Base-by-base conservation (phyloP, 2,113 vertebrate species). In the Clarias magur region DNA sequence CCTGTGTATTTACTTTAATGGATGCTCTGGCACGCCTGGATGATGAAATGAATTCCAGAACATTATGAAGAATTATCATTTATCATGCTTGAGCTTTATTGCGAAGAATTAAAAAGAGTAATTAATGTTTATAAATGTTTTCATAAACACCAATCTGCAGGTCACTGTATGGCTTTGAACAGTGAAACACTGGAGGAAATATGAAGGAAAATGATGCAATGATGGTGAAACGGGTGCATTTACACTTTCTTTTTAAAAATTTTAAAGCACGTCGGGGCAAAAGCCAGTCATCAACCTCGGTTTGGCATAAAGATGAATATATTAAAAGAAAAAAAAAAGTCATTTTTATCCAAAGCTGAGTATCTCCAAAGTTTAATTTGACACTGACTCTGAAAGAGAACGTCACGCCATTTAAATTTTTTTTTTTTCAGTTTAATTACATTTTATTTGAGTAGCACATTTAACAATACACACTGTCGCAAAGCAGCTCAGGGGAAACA, bases 261-360 rank as follows among this genome's bases (percentile, higher is more conserved):
- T 6, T 89, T 89, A 89, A 75, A 90, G 82, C 86, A 72, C 38
- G 9, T 54, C 11, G 17, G 88, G 81, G 42, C 48, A 57, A 13
- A 57, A 54, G 53, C 76, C 57, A 30, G 76, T 59, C 89, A 91
- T 16, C 16, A 62, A 91, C 91, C 89, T 91, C 92, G 92, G 91
- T 81, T 81, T 89, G 90, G 94, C 93, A 94, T 92, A 86, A 92
- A 88, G 90, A 91, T 89, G 89, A 87, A 81, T 92, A 94, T 94
- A 91, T 94, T 94, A 94, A 92, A 91, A 94, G 92, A 85, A 59
- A 85, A 23, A 21, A 73, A 23, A 21, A 73, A 23, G 30, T 60
- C 30, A 84, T 59, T 84, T 73, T 84, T 57, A 60, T 92, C 93
- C 90, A 93, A 93, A 89, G 91, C 91, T 89, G 92, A 90, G 34